Base-by-base conservation (phyloP, 2,797 vertebrate genomes). In the Miichthys miiuy region DNA sequence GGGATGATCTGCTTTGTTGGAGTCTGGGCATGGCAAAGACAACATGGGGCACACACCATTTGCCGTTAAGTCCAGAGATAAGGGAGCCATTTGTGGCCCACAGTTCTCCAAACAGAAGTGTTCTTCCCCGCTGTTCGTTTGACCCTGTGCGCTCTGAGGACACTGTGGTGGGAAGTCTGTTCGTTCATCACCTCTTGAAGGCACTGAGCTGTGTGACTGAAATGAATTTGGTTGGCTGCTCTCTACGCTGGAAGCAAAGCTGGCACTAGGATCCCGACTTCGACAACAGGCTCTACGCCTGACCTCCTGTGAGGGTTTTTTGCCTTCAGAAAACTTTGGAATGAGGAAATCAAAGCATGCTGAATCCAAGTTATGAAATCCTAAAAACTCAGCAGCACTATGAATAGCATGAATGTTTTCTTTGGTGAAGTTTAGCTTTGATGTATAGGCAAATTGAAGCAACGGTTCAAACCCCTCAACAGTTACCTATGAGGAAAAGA, bases 391-490 rank as follows among this genome's bases (percentile, higher is more conserved):
- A 5, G 97, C 98, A 72, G 96, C 97, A 83, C 93, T 96, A 90
- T 94, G 96, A 70, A 99, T 96, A 81, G 97, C 97, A 3, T 96
- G 94, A 74, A 99, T 97, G 91, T 97, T 99, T 87, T 98, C 97
- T 95, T 97, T 98, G 90, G 96, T 97, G 91, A 99, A 96, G 87
- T 96, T 93, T 75, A 99, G 96, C 78, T 97, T 97, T 57, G 97
- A 97, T 47, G 98, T 99, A 91, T 99, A 99, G 65, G 97, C 97
- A 92, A 99, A 99, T 70, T 98, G 96, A 80, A 99, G 96, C 88
- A 99, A 92, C 79, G 98, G 97, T 84, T 96, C 96, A 88, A 99
- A 99, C 74, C 98, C 98, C 85, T 97, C 97, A 80, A 96, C 94
- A 2, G 97, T 98, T 78, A 99, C 97, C 98, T 99, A 92, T 54